Base-by-base conservation (phyloP, 2,797 vertebrate species). In the Babyrousa celebensis region DNA sequence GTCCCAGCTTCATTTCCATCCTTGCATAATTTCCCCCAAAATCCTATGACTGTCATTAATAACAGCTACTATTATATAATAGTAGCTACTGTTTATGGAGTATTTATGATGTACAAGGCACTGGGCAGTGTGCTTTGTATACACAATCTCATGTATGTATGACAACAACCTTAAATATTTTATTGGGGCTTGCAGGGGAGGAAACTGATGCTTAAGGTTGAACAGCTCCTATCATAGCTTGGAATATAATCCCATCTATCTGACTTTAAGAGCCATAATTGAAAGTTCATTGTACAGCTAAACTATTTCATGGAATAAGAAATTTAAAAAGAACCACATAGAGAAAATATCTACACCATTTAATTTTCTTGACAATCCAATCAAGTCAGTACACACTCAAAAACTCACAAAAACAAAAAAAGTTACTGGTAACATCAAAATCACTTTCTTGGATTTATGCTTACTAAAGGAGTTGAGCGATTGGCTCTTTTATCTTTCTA, bases 331-430 rank as follows among this genome's bases (percentile, higher is more conserved):
- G 40, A 2, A 32, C 36, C 25, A 65, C 87, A 84, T 6, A 29
- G 21, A 2, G 5, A 16, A 78, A 79, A 79, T 86, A 74, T 12
- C 32, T 78, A 18, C 12, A 82, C 12, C 1, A 88, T 75, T 77
- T 82, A 27, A 67, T n/a, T 60, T 85, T 96, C 70, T 21, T 67
- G n/a, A 85, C 60, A 91, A 62, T 83, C 85, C 79, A 85, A 4
- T 32, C 62, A 89, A 92, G 65, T 36, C 25, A 67, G 11, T 23
- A 75, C 15, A 25, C 58, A 67, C 8, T 5, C 0, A 48, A 68
- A 40, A 70, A 3, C 2, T n/a, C 18, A 48, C 12, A 84, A 20
- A 21, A n/a, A 48, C 36, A 65, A 48, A 65, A 87, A 27, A 84
- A n/a, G 25, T 70, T 77, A 78, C 23, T 87, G 12, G 36, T 78